Base-by-base conservation (phyloP, 2,888 invertebrate genomes). In the Dioctria rufipes region DNA sequence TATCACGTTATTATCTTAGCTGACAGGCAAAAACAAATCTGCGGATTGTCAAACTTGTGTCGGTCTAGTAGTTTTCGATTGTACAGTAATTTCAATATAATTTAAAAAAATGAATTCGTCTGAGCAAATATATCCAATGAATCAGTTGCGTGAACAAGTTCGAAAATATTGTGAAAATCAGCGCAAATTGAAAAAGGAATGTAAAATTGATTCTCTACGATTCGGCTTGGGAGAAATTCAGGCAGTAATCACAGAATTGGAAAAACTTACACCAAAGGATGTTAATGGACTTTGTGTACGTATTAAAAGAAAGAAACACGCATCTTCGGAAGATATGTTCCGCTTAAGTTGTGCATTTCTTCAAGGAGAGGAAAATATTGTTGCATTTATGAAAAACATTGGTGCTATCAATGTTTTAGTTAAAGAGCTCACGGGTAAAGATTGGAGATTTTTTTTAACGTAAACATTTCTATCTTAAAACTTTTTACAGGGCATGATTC, bases 221-320 rank as follows among this genome's bases (percentile, higher is more conserved):
- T 86, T 88, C 42, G 87, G 87, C 0, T 81, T 89, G 65, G 88
- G 87, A 0, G 87, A 89, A 81, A 87, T 88, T 8, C 84, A 85
- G 65, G 80, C 84, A 3, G 84, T 86, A 49, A 84, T 88, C 3
- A 43, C 71, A 0, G 87, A 88, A 46, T 80, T 88, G 43, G 86
- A 88, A 5, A 85, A 85, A 63, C 77, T 89, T 3, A 85, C 85
- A 0, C 85, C 84, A 40, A 86, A 87, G 9, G 88, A 89, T 84
- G 86, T 89, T 0, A 80, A 80, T 3, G 88, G 87, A 1, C 71
- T 89, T 75, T 87, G 87, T 0, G 81, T 83, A 2, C 84, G 88
- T 9, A 88, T 89, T 3, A 89, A 89, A 80, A 84, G 89, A 0
- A 86, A 86, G 0, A 88, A 88, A 78, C 87, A 87, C 83, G 89